phyloP scores from a whole-genome alignment of 2,888 invertebrate genomes.

The Pemphredon lugubris region DNA sequence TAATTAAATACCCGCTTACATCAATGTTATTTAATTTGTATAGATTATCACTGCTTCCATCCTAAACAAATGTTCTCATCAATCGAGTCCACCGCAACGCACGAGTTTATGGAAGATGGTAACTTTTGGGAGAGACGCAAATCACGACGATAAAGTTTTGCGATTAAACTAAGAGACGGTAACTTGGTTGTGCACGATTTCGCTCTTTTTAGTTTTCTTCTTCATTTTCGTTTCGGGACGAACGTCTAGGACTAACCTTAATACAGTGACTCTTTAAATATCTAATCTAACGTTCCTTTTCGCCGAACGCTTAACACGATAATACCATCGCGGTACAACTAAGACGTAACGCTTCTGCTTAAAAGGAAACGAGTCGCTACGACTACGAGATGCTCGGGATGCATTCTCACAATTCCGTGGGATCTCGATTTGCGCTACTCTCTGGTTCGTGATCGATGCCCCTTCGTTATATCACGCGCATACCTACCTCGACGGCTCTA shows the following conservation, averaged over 20 bases:
- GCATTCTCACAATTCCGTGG: conserved; percentile 5
- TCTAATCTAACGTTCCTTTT: no score
- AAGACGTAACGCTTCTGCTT: background rate
- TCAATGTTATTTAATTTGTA: background rate
- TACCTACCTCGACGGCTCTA: no score
- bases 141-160: conserved; percentile 13
- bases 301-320: no score
- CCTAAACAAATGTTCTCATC: conserved; percentile 22
- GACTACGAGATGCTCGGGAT: conserved; percentile 10
- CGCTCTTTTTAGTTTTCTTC: no score
- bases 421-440: no score
- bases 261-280: no score
- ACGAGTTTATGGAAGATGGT: conserved; percentile 24
- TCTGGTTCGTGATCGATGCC: no score
- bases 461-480: no score
- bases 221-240: no score
- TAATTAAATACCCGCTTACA: conserved; percentile 10
- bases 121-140: conserved; percentile 38
- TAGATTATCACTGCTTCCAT: conserved; percentile 41
- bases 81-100: conserved; percentile 36
- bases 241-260: no score
- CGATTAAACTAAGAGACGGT: background rate
- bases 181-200: no score
- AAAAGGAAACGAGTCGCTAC: background rate
- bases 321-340: no score